Evolutionary conservation across 2,113 vertebrate species (phyloP).

Genomic region (Ictidomys tridecemlineatus): DNA sequence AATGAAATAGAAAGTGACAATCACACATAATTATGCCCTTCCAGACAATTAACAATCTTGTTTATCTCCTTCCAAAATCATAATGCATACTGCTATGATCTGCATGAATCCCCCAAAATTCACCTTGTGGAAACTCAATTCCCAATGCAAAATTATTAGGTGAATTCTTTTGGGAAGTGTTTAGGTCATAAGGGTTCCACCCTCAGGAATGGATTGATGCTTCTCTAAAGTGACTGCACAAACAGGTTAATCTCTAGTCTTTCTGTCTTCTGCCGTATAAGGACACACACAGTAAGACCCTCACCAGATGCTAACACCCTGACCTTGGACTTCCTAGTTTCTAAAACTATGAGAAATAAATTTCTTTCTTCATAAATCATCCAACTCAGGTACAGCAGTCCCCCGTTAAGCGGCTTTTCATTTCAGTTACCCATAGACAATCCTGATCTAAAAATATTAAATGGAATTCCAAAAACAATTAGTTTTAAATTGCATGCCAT

Average conservation of each 20-base stretch:
- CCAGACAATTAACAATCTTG: neutral
- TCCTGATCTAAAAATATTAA: neutral
- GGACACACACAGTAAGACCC: neutral
- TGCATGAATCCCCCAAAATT: neutral
- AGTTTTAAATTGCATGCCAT: neutral
- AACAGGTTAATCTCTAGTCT: neutral
- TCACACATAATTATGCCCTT: neutral
- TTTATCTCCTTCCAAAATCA: neutral
- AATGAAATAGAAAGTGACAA: conserved; percentile 6
- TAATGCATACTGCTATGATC: neutral
- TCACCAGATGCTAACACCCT: neutral
- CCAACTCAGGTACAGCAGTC: neutral
- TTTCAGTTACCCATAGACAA: neutral
- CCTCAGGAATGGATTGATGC: neutral
- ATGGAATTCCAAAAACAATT: neutral
- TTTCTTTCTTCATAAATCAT: neutral
- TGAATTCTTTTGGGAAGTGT: neutral
- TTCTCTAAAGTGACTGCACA: neutral
- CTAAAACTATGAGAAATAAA: neutral
- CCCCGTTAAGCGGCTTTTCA: neutral
- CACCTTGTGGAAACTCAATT: neutral
- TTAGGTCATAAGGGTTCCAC: neutral
- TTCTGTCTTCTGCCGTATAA: neutral
- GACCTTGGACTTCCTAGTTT: neutral
- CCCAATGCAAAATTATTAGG: too few species aligned